phyloP scores from a whole-genome alignment of 1,140 invertebrate genomes.

The Ips nitidus region DNA sequence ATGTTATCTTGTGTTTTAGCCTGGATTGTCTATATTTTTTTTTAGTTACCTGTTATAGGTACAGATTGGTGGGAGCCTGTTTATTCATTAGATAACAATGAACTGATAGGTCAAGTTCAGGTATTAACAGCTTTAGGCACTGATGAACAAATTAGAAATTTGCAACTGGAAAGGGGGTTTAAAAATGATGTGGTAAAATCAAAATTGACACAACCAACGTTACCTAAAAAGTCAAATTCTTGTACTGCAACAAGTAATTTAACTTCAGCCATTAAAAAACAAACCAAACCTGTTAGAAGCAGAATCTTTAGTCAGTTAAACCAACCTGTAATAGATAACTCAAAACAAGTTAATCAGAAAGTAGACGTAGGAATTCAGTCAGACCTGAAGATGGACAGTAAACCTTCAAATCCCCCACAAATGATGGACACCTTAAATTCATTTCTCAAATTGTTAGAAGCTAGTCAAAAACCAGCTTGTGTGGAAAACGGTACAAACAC shows the following conservation, averaged over 20 bases:
- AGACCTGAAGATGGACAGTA: slow-evolving; percentile 15
- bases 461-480: slow-evolving; percentile 17
- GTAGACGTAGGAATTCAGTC: slow-evolving; percentile 38
- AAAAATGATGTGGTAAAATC: slow-evolving; percentile 46
- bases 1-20: too few species aligned
- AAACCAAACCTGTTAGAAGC: neutral
- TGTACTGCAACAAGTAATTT: slow-evolving; percentile 4
- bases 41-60: slow-evolving; percentile 61
- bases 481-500: slow-evolving; percentile 39
- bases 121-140: slow-evolving; percentile 62
- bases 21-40: neutral
- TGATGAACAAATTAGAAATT: slow-evolving; percentile 59
- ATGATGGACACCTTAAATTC: slow-evolving; percentile 28
- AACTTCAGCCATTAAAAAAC: slow-evolving; percentile 1
- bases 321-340: neutral
- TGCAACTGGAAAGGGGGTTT: slow-evolving; percentile 58
- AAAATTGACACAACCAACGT: slow-evolving; percentile 24
- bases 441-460: slow-evolving; percentile 38
- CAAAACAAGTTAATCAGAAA: slow-evolving; percentile 1
- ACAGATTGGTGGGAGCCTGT: slow-evolving; percentile 63
- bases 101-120: slow-evolving; percentile 56
- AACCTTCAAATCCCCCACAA: slow-evolving; percentile 2
- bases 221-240: neutral
- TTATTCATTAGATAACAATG: slow-evolving; percentile 49
- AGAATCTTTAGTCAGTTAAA: neutral